Percentiles rank a stretch among this genome's conserved stretches.
phyloP scores from a whole-genome alignment of 2,888 invertebrate species.

The Abscondita cerata region DNA sequence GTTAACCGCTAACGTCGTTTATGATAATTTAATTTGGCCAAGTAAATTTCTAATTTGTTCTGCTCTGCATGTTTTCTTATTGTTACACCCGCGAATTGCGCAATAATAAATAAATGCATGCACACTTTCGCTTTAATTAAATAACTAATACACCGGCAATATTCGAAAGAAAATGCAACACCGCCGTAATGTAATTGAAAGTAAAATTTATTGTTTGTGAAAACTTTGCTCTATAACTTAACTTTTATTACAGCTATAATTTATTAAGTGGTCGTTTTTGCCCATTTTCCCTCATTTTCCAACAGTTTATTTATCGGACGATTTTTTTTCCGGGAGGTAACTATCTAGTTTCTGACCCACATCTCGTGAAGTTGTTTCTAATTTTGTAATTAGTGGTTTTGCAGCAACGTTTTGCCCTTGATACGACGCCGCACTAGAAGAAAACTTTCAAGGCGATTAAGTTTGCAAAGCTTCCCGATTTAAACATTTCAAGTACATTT shows the following conservation, averaged over 20 bases:
- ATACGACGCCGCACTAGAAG: neutral
- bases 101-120: constrained; percentile 27
- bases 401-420: constrained; percentile 4
- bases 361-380: too few species aligned
- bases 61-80: constrained; percentile 32
- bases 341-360: too few species aligned
- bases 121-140: constrained; percentile 34
- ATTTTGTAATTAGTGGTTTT: too few species aligned
- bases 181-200: constrained; percentile 24
- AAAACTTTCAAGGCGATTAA: constrained; percentile 9
- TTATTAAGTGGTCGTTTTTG: constrained; percentile 15
- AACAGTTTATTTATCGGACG: constrained; percentile 5
- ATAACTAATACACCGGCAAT: constrained; percentile 9
- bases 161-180: constrained; percentile 27
- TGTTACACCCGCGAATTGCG: constrained; percentile 23
- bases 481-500: constrained; percentile 5
- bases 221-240: constrained; percentile 8
- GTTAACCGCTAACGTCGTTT: constrained; percentile 31
- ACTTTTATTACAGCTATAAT: constrained; percentile 18
- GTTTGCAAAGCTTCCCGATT: constrained; percentile 11
- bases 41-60: constrained; percentile 31
- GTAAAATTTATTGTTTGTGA: constrained; percentile 25
- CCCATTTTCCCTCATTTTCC: constrained; percentile 14
- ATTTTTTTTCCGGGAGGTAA: too few species aligned
- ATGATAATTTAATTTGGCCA: constrained; percentile 32